phyloP scores from a whole-genome alignment of 1,140 invertebrate species.

The Nymphalis io region DNA sequence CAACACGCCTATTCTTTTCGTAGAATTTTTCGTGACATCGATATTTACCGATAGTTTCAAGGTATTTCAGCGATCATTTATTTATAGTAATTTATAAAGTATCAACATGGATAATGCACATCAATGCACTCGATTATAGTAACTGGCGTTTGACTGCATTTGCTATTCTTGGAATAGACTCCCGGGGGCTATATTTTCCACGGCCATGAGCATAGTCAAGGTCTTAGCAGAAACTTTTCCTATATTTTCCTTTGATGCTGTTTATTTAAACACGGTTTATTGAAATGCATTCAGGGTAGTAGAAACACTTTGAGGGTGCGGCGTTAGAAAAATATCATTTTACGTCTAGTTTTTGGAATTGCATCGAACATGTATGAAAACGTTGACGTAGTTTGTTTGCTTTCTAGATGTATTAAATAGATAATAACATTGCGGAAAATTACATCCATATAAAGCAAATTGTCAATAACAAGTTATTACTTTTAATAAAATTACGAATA shows the following conservation, averaged over 20 bases:
- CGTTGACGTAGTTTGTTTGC: no score
- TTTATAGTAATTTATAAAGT: slow-evolving; percentile 20
- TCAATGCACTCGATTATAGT: slow-evolving; percentile 44
- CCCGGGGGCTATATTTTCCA: slow-evolving; percentile 43
- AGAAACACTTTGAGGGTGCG: no score
- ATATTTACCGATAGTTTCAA: not conserved
- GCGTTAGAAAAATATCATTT: no score
- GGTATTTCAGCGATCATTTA: slow-evolving; percentile 5
- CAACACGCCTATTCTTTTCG: not conserved
- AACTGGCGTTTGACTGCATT: slow-evolving; percentile 39
- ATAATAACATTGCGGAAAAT: no score
- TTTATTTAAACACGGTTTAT: not conserved
- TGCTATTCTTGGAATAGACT: slow-evolving; percentile 48
- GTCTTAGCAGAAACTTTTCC: slow-evolving; percentile 13
- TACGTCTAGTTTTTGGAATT: no score
- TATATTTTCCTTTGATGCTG: not conserved
- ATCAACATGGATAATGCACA: slow-evolving; percentile 37
- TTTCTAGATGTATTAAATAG: no score
- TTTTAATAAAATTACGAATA: no score
- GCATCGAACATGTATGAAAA: no score
- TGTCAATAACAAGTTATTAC: no score
- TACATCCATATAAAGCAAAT: no score
- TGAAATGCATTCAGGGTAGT: no score
- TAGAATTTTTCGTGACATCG: slow-evolving; percentile 1
- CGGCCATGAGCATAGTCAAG: slow-evolving; percentile 40